Evolutionary conservation across 2,797 vertebrate species (phyloP), one percentile per base, ranked within the genome.

Genomic region (Ceyx erithaca): DNA sequence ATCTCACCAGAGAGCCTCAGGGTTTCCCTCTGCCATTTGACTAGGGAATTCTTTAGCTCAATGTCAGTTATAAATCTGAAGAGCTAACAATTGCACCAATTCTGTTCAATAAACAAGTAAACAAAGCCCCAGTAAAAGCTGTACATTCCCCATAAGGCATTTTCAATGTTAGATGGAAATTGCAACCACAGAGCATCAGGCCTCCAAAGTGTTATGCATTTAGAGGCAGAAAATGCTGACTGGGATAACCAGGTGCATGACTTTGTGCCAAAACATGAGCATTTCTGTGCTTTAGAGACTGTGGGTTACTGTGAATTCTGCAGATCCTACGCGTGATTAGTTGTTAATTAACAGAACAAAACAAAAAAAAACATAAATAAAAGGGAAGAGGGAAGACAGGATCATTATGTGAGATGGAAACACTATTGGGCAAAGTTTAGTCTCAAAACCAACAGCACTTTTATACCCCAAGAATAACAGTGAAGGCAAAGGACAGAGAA

Each of bases 31-130:
- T 89, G 67, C 33, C 41, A 35, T 68, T 89, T 91, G 80, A 21
- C 48, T 61, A 31, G 41, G 28, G 57, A 79, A 77, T 89, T 84
- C 57, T 82, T 94, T 77, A 77, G 19, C 67, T 92, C 78, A 82
- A 14, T 45, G 61, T 41, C 86, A 70, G 33, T 67, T 89, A 43
- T 55, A 90, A 93, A 83, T 78, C 51, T 83, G 84, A 89, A 68
- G 57, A 71, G 51, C 71, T 89, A 77, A 77, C 58, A 89, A 70
- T 80, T 68, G 77, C 89, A 87, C 49, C 6, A 33, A 19, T 85
- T 84, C 76, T 62, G 14, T 78, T 90, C 76, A 80, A 80, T 66
- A 75, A 82, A 71, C 68, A 87, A 92, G 58, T 46, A 89, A 92
- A 90, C 58, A 93, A 95, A 85, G 59, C 26, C 51, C 26, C 48